Percentiles rank a stretch among this genome's conserved stretches.
phyloP scores from a whole-genome alignment of 1,140 invertebrate genomes.

The Drosophila santomea region DNA sequence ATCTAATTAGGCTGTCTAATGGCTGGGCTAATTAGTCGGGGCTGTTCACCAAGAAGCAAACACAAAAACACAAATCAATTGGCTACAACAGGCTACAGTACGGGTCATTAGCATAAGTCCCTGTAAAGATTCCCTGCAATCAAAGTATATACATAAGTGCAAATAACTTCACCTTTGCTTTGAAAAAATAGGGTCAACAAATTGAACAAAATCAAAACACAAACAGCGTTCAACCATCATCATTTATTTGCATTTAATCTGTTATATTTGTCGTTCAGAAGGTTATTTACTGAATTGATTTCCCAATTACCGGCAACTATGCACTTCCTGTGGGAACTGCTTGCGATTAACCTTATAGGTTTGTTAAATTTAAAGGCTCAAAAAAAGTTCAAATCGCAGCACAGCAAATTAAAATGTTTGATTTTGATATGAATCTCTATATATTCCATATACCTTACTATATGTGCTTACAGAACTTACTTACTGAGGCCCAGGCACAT shows the following conservation, averaged over 20 bases:
- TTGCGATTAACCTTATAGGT: conserved; percentile 13
- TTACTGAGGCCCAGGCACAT: too few relatives aligned
- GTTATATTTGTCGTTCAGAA: conserved; percentile 12
- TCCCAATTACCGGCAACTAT: conserved; percentile 16
- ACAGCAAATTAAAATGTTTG: not conserved
- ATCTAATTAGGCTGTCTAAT: conserved; percentile 71
- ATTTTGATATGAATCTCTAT: not conserved
- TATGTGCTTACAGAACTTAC: too few relatives aligned
- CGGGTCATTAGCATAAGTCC: conserved; percentile 3
- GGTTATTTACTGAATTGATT: conserved; percentile 17
- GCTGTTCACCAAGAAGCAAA: conserved; percentile 53
- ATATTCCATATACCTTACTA: not conserved
- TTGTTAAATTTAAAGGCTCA: conserved; percentile 10
- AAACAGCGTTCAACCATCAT: conserved; percentile 4
- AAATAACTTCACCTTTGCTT: too few relatives aligned
- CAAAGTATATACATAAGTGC: too few relatives aligned
- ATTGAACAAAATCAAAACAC: too few relatives aligned
- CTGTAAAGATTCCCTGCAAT: not conserved
- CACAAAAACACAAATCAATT: conserved; percentile 69
- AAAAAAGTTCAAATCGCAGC: not conserved
- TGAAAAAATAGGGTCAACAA: too few relatives aligned
- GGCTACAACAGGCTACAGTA: conserved; percentile 43
- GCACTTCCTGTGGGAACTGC: conserved; percentile 26
- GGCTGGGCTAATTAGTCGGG: conserved; percentile 63
- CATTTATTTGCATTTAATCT: conserved; percentile 11